A percentile compares a stretch with the other conserved stretches of the same genome.
Conservation (phyloP, 2,888 invertebrate genomes). For the Panorpa germanica region DNA sequence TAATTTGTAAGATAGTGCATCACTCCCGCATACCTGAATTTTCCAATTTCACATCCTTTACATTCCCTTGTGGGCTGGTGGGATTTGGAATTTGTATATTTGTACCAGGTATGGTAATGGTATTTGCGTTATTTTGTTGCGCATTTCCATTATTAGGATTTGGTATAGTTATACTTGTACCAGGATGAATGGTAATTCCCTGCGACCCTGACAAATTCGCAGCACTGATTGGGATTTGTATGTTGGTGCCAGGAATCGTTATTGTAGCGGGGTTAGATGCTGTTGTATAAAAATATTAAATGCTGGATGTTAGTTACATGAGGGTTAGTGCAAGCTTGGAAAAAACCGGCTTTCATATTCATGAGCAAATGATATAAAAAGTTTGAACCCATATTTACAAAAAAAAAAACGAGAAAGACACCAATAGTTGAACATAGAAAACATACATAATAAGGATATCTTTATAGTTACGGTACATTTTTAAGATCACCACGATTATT, state of each 20-base stretch:
- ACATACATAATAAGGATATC: background rate
- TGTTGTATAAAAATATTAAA: conserved; percentile 5
- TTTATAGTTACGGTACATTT: background rate
- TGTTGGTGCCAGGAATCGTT: conserved; percentile 34
- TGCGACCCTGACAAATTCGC: conserved; percentile 5
- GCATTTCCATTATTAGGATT: conserved; percentile 16
- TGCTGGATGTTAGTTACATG: background rate
- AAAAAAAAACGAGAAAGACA: conserved; percentile 11
- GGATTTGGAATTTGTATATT: conserved; percentile 24
- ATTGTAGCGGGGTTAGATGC: conserved; percentile 27
- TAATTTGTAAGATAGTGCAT: conserved; percentile 3
- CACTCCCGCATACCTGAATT: conserved; percentile 12
- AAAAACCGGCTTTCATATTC: conserved; percentile 1
- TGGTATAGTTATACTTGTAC: conserved; percentile 17
- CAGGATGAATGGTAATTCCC: conserved; percentile 12
- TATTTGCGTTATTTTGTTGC: background rate
- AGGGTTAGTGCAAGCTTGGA: background rate
- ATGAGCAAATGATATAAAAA: background rate
- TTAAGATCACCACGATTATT: background rate
- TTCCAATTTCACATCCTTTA: conserved; percentile 12
- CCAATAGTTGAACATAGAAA: conserved; percentile 5
- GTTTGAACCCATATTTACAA: conserved; percentile 5
- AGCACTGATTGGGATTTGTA: conserved; percentile 29
- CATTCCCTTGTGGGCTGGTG: conserved; percentile 16
- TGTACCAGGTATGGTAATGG: conserved; percentile 15